A percentile compares a stretch with the other conserved stretches of the same genome.
phyloP scores from a whole-genome alignment of 2,888 invertebrate species.

The Rhyacophila evoluta region DNA sequence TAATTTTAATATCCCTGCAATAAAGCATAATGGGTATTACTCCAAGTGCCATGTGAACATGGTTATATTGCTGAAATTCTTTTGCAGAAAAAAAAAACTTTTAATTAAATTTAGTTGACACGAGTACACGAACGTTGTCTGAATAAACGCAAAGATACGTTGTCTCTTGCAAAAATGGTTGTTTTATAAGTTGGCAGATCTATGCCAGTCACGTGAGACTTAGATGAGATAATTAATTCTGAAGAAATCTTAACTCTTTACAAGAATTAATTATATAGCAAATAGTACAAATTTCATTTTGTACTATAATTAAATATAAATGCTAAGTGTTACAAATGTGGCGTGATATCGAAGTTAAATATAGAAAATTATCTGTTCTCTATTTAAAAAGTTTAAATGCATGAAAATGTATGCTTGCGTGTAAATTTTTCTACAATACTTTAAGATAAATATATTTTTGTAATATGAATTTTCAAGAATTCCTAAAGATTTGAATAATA shows the following conservation, averaged over 20 bases:
- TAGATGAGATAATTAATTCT: not conserved
- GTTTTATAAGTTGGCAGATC: not conserved
- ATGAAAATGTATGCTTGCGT: too few species aligned
- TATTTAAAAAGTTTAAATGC: too few species aligned
- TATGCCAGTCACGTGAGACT: not conserved
- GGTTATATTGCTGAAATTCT: conserved; percentile 13
- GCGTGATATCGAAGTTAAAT: too few species aligned
- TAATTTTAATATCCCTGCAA: not conserved
- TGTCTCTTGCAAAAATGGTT: conserved; percentile 4
- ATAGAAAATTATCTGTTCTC: too few species aligned
- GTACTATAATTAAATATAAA: too few species aligned
- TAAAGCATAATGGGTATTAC: not conserved
- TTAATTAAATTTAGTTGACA: conserved; percentile 16
- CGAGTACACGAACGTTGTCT: not conserved
- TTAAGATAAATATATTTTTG: too few species aligned
- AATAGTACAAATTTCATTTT: too few species aligned
- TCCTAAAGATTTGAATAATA: too few species aligned
- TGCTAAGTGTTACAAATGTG: too few species aligned
- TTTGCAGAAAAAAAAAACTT: conserved; percentile 8
- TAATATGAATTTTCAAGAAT: too few species aligned
- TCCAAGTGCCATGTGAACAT: conserved; percentile 8
- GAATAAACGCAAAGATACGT: conserved; percentile 22
- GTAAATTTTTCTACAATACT: too few species aligned
- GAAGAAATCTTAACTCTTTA: not conserved
- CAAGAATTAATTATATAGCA: too few species aligned